These are phyloP conservation scores for Chlorocebus sabaeus DNA, from an alignment of 2,113 vertebrate species.

Conservation along the genomic window DNA sequence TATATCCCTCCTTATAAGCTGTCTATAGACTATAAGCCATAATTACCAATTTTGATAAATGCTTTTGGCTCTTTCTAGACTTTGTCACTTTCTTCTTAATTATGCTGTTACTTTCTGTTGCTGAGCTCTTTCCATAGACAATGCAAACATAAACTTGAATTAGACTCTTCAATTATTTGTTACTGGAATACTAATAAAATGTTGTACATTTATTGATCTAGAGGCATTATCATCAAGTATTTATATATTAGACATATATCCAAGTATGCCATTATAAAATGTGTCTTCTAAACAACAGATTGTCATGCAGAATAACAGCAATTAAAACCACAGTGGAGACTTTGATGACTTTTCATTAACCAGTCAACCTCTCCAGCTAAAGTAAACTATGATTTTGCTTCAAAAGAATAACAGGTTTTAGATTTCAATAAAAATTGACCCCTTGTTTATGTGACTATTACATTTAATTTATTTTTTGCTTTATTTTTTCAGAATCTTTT, in stretches of 20 bases:
- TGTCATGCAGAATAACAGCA: background rate
- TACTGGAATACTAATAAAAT: constrained; percentile 17
- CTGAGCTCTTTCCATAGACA: background rate
- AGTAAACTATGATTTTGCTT: constrained; percentile 58
- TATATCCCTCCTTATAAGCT: background rate
- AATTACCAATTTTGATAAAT: constrained; percentile 29
- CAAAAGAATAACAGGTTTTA: constrained; percentile 48
- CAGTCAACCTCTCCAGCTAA: background rate
- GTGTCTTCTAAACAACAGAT: background rate
- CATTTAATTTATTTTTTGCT: constrained; percentile 43
- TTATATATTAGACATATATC: constrained; percentile 8
- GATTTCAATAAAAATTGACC: constrained; percentile 69
- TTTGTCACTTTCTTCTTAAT: background rate
- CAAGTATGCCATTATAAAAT: background rate
- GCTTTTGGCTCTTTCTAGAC: background rate
- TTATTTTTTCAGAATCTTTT: constrained; percentile 71
- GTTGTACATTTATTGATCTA: constrained; percentile 21
- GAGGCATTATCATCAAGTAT: constrained; percentile 6
- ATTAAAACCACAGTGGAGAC: background rate
- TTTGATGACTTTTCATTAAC: constrained; percentile 59
- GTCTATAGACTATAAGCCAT: background rate
- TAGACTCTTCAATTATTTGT: background rate
- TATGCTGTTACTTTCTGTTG: constrained; percentile 35
- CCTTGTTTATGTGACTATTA: constrained; percentile 51
- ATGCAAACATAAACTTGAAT: background rate